Conservation (phyloP, 2,797 vertebrate species). For the Sebastes cheni region DNA sequence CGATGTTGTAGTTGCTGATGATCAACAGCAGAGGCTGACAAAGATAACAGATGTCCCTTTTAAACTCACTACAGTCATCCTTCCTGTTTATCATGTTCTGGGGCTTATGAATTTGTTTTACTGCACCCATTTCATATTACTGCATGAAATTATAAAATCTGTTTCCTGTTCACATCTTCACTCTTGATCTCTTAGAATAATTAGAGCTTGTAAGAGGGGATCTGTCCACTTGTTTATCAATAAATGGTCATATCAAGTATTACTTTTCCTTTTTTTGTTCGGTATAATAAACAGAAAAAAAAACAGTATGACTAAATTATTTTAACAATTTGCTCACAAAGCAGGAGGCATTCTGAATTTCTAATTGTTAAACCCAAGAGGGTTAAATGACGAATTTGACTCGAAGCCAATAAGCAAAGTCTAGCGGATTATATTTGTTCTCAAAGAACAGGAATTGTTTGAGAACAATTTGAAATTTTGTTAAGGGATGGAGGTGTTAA, state of each 20-base stretch:
- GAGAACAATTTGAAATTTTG: background rate
- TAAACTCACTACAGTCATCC: background rate
- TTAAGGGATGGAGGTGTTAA: background rate
- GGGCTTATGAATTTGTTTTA: background rate
- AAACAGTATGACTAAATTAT: background rate
- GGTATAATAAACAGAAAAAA: background rate
- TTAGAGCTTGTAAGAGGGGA: background rate
- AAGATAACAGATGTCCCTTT: background rate
- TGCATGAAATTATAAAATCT: background rate
- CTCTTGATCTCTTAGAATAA: background rate
- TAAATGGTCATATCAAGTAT: background rate
- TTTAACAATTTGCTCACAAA: no score
- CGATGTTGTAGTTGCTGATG: background rate
- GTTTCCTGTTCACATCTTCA: background rate
- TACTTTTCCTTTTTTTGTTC: background rate
- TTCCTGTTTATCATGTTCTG: background rate
- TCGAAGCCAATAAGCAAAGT: background rate
- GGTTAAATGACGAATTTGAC: background rate
- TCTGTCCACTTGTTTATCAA: background rate
- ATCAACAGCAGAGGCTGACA: conserved; percentile 5
- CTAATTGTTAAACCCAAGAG: background rate
- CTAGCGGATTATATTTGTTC: background rate
- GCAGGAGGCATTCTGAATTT: no score
- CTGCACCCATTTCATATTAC: background rate
- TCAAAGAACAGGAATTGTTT: background rate